A percentile compares a stretch with the other conserved stretches of the same genome.
These are phyloP conservation scores for Antidorcas marsupialis DNA, from an alignment of 2,113 vertebrate species.

Conservation along the genomic window DNA sequence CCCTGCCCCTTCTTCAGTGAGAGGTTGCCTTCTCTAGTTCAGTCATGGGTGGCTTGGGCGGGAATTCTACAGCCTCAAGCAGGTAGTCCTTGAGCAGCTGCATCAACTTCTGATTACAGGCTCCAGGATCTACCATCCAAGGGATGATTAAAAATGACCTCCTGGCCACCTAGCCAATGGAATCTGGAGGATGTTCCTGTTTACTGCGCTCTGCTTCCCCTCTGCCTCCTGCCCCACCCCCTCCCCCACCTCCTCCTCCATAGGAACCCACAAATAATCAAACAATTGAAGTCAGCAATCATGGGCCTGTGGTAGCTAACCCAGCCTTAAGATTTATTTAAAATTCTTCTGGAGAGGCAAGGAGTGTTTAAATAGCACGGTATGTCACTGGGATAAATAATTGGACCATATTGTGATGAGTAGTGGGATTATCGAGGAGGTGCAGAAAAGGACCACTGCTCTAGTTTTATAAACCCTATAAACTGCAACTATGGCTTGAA, in stretches of 20 bases:
- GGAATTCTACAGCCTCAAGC: not conserved
- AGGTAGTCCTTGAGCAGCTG: not conserved
- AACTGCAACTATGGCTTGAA: not conserved
- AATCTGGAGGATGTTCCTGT: not conserved
- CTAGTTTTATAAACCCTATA: not conserved
- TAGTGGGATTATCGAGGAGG: not conserved
- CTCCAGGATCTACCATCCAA: not conserved
- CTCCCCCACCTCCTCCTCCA: not conserved
- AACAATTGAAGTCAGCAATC: not conserved
- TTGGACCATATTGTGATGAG: not conserved
- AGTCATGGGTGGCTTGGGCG: not conserved
- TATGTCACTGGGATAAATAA: not conserved
- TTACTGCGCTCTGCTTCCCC: not conserved
- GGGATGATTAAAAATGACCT: not conserved
- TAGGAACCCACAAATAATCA: not conserved
- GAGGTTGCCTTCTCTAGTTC: not conserved
- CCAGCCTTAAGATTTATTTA: not conserved
- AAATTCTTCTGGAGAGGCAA: conserved; percentile 9
- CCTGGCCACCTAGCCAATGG: not conserved
- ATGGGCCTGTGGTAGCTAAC: not conserved
- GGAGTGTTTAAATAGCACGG: not conserved
- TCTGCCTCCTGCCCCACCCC: not conserved
- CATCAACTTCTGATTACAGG: conserved; percentile 5
- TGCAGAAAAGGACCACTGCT: not conserved
- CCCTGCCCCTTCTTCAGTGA: not conserved